A percentile compares a stretch with the other conserved stretches of the same genome.
Conservation (phyloP, 2,113 vertebrate species). For the Aix galericulata region DNA sequence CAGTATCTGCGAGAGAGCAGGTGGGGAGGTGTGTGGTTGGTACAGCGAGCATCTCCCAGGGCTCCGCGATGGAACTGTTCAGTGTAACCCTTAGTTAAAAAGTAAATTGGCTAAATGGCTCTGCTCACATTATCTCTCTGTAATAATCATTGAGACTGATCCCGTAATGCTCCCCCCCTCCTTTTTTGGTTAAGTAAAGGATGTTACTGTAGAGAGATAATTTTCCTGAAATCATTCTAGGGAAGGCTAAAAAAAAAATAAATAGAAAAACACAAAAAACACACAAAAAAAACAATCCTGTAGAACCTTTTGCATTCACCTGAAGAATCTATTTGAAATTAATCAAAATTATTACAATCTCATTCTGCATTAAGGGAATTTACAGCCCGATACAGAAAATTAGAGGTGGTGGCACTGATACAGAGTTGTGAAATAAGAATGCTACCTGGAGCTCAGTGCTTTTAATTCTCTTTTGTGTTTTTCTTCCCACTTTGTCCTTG, state of each 20-base stretch:
- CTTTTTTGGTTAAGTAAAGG: background rate
- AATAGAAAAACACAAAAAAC: no score
- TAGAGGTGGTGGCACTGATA: background rate
- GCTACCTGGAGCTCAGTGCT: background rate
- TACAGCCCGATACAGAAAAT: slow-evolving; percentile 17
- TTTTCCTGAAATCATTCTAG: slow-evolving; percentile 12
- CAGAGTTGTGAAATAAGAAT: background rate
- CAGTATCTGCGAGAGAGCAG: background rate
- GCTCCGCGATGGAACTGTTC: background rate
- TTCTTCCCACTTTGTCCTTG: background rate
- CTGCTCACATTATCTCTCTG: background rate
- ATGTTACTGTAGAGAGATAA: background rate
- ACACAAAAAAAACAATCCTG: background rate
- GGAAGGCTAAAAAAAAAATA: background rate
- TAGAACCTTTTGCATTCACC: background rate
- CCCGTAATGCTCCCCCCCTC: background rate
- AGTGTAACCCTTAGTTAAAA: background rate
- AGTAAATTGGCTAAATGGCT: slow-evolving; percentile 34
- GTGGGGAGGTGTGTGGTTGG: background rate
- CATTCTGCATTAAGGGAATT: slow-evolving; percentile 14
- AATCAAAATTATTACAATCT: slow-evolving; percentile 34
- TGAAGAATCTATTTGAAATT: slow-evolving; percentile 47
- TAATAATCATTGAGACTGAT: background rate
- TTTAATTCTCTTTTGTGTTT: background rate
- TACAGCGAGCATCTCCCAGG: background rate